Evolutionary conservation across 2,113 vertebrate species (phyloP).

Genomic region (Rousettus leschenaultii): DNA sequence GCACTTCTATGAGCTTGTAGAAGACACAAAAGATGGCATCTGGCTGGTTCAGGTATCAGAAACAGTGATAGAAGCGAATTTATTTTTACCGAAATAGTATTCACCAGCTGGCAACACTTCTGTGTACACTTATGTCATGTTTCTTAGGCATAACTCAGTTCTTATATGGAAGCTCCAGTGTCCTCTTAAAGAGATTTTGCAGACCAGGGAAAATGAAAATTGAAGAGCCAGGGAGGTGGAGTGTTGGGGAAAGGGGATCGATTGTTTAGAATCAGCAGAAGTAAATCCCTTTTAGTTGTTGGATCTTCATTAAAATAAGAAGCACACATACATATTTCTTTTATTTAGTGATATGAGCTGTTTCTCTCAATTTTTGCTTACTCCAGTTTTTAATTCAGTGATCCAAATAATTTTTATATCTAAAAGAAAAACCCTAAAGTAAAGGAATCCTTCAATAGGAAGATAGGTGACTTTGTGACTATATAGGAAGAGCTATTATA

Average conservation of each 20-base stretch:
- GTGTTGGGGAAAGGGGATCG: not conserved
- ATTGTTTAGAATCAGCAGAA: constrained; percentile 10
- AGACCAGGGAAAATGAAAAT: not conserved
- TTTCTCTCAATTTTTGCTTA: not conserved
- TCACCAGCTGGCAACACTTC: not conserved
- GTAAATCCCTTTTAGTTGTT: constrained; percentile 27
- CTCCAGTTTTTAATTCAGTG: not conserved
- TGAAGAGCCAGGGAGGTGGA: not conserved
- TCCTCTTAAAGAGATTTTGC: not conserved
- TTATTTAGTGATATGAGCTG: not conserved
- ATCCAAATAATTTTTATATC: not conserved
- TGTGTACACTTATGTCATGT: not conserved
- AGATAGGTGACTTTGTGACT: not conserved
- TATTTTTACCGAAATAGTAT: constrained; percentile 23
- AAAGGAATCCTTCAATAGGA: not conserved
- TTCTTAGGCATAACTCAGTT: not conserved
- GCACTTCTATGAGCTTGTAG: constrained; percentile 98
- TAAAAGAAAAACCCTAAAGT: not conserved
- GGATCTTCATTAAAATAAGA: not conserved
- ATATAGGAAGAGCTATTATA: not conserved
- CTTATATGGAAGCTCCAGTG: not conserved
- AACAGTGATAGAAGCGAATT: not conserved
- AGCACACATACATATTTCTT: not conserved
- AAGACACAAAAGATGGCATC: constrained; percentile 99
- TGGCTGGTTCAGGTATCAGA: constrained; percentile 96